Evolutionary conservation across 2,113 vertebrate genomes (phyloP).

Genomic region (Sceloporus undulatus): DNA sequence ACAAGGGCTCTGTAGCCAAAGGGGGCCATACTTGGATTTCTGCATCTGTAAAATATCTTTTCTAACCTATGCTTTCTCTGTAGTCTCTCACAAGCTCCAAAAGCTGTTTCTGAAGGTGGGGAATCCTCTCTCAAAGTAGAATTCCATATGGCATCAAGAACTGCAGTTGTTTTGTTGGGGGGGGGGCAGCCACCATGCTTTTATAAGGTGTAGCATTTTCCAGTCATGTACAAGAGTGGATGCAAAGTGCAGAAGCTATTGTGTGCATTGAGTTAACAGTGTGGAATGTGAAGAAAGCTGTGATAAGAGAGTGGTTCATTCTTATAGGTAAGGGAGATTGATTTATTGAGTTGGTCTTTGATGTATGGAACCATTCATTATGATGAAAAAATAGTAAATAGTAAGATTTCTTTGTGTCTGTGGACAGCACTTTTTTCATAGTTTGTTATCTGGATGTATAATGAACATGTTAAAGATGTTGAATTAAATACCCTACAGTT

Average conservation of each 20-base stretch:
- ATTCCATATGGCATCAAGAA: background rate
- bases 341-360: constrained; percentile 49
- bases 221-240: background rate
- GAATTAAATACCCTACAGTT: constrained; percentile 21
- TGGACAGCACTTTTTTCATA: constrained; percentile 28
- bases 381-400: constrained; percentile 48
- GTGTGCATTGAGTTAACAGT: constrained; percentile 16
- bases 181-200: background rate
- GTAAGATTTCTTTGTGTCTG: constrained; percentile 7
- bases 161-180: background rate
- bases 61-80: background rate
- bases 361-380: constrained; percentile 38
- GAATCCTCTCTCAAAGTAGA: background rate
- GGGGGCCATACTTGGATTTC: background rate
- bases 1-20: background rate
- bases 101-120: background rate
- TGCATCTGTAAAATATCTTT: background rate
- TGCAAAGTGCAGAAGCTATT: background rate
- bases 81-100: background rate
- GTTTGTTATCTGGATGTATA: constrained; percentile 7
- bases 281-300: constrained; percentile 30
- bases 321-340: constrained; percentile 43
- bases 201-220: background rate
- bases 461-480: constrained; percentile 16
- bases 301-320: constrained; percentile 34